These are phyloP conservation scores for Lepidothrix coronata DNA, from an alignment of 2,113 vertebrate genomes.

Conservation along the genomic window DNA sequence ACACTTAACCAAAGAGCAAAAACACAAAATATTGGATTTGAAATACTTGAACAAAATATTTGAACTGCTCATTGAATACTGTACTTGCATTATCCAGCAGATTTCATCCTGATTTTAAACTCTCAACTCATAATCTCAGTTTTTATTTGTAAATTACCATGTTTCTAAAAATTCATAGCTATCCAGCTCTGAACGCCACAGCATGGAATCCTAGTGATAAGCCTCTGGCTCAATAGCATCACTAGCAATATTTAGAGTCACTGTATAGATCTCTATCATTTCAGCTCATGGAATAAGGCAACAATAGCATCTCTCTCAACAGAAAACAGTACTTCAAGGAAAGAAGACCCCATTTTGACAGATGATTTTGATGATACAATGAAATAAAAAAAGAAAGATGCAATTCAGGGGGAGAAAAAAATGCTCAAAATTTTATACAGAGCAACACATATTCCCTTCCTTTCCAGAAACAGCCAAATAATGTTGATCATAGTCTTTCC, in stretches of 20 bases:
- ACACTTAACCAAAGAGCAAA: neutral
- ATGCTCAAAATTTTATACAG: neutral
- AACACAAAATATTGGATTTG: neutral
- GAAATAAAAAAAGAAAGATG: neutral
- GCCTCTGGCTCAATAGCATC: neutral
- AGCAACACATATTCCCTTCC: neutral
- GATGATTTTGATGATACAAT: neutral
- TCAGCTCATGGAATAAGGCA: neutral
- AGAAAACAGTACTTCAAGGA: neutral
- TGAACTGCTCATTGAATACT: neutral
- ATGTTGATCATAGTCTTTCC: neutral
- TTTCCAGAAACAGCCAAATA: neutral
- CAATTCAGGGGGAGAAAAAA: neutral
- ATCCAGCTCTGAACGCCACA: neutral
- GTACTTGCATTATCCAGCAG: neutral
- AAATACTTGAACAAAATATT: slow-evolving; percentile 10
- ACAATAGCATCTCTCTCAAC: neutral
- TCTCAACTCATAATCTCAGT: neutral
- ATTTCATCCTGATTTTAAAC: neutral
- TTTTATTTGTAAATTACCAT: neutral
- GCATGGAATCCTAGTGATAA: neutral
- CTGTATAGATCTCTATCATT: neutral
- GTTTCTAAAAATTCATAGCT: neutral
- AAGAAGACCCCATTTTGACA: neutral
- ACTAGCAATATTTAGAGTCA: neutral